Conservation (phyloP, 2,797 vertebrate species). For the Epinephelus malabaricus region DNA sequence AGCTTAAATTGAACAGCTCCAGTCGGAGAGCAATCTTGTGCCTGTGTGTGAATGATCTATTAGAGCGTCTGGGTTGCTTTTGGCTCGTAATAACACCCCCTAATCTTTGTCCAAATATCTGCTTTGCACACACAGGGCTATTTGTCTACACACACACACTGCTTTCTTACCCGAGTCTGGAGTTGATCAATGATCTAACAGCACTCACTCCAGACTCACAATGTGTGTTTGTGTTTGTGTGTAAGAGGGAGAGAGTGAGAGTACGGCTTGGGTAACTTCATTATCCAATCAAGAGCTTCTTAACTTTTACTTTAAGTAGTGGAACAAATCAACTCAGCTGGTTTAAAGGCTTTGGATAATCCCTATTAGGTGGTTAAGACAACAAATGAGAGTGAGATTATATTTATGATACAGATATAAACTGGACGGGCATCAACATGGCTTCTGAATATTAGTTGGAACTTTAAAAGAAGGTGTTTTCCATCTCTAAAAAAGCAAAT, state of each 20-base stretch:
- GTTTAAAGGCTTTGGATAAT: slow-evolving; percentile 63
- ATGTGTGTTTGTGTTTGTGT: slow-evolving; percentile 64
- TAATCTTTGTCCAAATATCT: slow-evolving; percentile 95
- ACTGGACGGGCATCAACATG: background rate
- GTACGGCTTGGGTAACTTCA: slow-evolving; percentile 61
- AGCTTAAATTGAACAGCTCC: slow-evolving; percentile 25
- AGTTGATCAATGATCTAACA: slow-evolving; percentile 85
- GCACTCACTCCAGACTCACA: slow-evolving; percentile 68
- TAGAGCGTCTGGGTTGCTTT: slow-evolving; percentile 87
- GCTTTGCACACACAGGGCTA: slow-evolving; percentile 87
- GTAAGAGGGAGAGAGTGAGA: slow-evolving; percentile 32
- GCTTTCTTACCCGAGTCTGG: slow-evolving; percentile 80
- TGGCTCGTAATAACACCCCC: slow-evolving; percentile 87
- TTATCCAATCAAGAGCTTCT: slow-evolving; percentile 77
- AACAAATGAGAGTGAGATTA: slow-evolving; percentile 21
- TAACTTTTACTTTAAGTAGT: slow-evolving; percentile 71
- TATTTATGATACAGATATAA: slow-evolving; percentile 31
- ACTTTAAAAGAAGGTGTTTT: background rate
- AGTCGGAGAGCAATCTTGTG: slow-evolving; percentile 57
- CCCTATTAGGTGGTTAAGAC: slow-evolving; percentile 46
- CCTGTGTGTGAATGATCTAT: slow-evolving; percentile 82
- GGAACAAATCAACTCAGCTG: slow-evolving; percentile 69
- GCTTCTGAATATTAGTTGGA: background rate
- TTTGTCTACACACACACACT: slow-evolving; percentile 83
- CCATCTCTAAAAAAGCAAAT: background rate